Base-by-base conservation (phyloP, 2,797 vertebrate genomes). In the Pseudomugil tenellus region DNA sequence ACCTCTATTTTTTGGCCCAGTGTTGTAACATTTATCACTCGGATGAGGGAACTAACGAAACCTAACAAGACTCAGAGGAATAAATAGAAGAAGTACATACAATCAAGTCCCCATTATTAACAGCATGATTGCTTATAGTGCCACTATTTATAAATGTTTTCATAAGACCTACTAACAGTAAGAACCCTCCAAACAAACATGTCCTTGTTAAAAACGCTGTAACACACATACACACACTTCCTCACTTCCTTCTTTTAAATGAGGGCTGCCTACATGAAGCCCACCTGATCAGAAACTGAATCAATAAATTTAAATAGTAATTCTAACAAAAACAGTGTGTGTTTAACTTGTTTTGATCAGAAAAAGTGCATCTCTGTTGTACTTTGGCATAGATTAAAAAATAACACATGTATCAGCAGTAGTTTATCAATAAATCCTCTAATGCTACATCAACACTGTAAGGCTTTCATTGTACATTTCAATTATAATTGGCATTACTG, bases 51-150 rank as follows among this genome's bases (percentile, higher is more conserved):
- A 72, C 80, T 79, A 39, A 65, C 66, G n/a, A 56, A 67, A 79
- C 58, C 63, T 43, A 31, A 73, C 65, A 79, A 48, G 75, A 74
- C 80, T 75, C 56, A 41, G 63, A 84, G 68, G 77, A 92, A 91
- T 91, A 93, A 92, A 92, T 92, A 88, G 90, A 89, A 87, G 79
- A 68, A 25, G 80, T 81, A 84, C 82, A 88, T 82, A 88, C 71
- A 89, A 79, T 83, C 54, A 84, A 65, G 31, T 83, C 67, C 84
- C 84, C 67, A 84, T 69, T 83, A 83, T 85, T 58, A 84, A 87
- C 86, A 90, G 70, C 69, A 79, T 72, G 83, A 76, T 83, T 77
- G 81, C 58, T 67, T 79, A 85, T 65, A 75, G 69, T 68, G 74
- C 72, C 61, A 66, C 70, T 84, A 79, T 80, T 76, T 74, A 81